A percentile compares a stretch with the other conserved stretches of the same genome.
phyloP scores from a whole-genome alignment of 2,113 vertebrate species.

The Ia io region DNA sequence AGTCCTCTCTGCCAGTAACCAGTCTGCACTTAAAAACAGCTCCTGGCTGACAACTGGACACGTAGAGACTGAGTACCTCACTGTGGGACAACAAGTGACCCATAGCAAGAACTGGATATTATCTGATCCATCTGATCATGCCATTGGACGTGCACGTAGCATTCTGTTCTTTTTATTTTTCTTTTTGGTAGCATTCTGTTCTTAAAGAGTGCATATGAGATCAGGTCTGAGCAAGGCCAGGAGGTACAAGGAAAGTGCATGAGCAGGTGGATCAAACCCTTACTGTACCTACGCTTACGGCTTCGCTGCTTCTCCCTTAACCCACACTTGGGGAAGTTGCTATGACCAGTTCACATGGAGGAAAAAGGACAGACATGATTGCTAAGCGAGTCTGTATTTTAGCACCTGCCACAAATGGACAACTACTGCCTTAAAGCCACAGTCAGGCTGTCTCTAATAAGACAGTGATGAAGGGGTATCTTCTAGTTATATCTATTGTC shows the following conservation, averaged over 20 bases:
- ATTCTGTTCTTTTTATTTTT: neutral
- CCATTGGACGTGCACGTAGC: neutral
- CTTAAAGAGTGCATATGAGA: neutral
- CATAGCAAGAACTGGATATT: neutral
- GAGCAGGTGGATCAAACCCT: conserved; percentile 5
- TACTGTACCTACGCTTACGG: neutral
- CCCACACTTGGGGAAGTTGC: neutral
- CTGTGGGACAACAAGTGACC: neutral
- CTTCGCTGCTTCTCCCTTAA: neutral
- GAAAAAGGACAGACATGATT: neutral
- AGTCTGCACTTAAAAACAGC: neutral
- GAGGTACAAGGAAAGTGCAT: neutral
- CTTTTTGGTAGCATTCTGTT: neutral
- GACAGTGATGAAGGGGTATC: neutral
- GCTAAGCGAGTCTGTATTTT: neutral
- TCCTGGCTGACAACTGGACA: neutral
- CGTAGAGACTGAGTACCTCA: neutral
- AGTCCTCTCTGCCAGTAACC: neutral
- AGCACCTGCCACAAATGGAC: neutral
- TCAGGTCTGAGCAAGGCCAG: conserved; percentile 16
- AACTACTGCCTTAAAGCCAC: neutral
- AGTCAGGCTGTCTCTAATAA: neutral
- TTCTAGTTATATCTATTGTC: neutral
- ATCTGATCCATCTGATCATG: neutral
- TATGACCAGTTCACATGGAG: neutral